phyloP scores from a whole-genome alignment of 2,888 invertebrate genomes.

The Ecdyonurus torrentis region DNA sequence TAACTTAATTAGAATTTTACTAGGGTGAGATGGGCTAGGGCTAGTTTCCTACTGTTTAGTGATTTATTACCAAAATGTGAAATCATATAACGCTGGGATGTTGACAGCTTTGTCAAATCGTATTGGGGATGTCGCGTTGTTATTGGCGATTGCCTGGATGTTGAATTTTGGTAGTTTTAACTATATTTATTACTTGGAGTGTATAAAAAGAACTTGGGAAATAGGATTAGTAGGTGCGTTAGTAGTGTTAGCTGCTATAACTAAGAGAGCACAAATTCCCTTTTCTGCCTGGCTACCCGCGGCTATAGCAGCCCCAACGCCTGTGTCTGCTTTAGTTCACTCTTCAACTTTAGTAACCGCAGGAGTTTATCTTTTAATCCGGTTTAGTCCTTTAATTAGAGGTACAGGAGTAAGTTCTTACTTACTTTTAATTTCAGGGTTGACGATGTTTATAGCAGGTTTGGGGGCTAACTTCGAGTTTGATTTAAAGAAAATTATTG shows the following conservation, averaged over 20 bases:
- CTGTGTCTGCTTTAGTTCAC: conserved; percentile 59
- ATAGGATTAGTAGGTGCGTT: conserved; percentile 30
- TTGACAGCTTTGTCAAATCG: conserved; percentile 57
- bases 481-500: conserved; percentile 64
- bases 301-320: conserved; percentile 61
- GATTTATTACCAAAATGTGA: conserved; percentile 50
- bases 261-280: conserved; percentile 66
- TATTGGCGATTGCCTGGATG: conserved; percentile 40
- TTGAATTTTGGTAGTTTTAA: conserved; percentile 36
- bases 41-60: conserved; percentile 56
- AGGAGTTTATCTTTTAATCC: conserved; percentile 55
- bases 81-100: conserved; percentile 51
- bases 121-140: conserved; percentile 49
- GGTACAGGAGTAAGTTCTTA: conserved; percentile 28
- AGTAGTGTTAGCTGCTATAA: conserved; percentile 40
- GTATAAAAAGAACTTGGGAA: conserved; percentile 29
- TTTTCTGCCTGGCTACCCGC: conserved; percentile 61
- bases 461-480: conserved; percentile 23
- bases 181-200: conserved; percentile 35
- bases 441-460: conserved; percentile 22
- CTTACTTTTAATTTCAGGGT: conserved; percentile 32
- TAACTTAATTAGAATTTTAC: conserved; percentile 50
- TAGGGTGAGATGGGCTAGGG: conserved; percentile 57
- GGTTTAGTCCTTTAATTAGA: conserved; percentile 37
- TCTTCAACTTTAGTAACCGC: conserved; percentile 65